Percentiles rank a stretch among this genome's conserved stretches.
phyloP scores from a whole-genome alignment of 2,888 invertebrate species.

The Zele albiditarsus region DNA sequence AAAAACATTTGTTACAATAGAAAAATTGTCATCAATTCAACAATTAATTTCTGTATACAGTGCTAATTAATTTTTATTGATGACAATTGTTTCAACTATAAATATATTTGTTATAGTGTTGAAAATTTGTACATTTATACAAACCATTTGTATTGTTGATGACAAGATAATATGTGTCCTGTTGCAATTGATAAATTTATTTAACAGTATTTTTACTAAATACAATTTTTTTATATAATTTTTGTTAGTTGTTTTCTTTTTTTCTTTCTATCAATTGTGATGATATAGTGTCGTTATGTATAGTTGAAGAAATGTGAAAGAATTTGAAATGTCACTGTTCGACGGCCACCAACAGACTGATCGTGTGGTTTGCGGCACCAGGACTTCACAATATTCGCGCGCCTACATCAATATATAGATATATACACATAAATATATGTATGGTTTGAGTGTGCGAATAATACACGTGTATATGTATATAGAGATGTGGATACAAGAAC shows the following conservation, averaged over 20 bases:
- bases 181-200: not conserved
- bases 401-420: slow-evolving; percentile 48
- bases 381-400: slow-evolving; percentile 58
- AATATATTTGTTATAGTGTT: not conserved
- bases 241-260: not conserved
- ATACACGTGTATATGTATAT: slow-evolving; percentile 52
- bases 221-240: not conserved
- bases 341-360: slow-evolving; percentile 65
- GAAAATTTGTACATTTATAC: not conserved
- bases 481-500: slow-evolving; percentile 1
- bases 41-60: not conserved
- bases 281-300: not conserved
- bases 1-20: not conserved
- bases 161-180: not conserved
- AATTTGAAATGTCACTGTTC: slow-evolving; percentile 52
- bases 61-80: not conserved
- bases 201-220: not conserved
- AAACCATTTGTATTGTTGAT: not conserved
- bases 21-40: not conserved
- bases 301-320: not conserved
- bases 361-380: slow-evolving; percentile 62
- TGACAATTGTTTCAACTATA: not conserved
- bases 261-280: not conserved
- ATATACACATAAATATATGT: not conserved
- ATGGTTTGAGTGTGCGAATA: slow-evolving; percentile 2